Evolutionary conservation across 2,888 invertebrate species (phyloP).

Genomic region (Tribolium freemani): DNA sequence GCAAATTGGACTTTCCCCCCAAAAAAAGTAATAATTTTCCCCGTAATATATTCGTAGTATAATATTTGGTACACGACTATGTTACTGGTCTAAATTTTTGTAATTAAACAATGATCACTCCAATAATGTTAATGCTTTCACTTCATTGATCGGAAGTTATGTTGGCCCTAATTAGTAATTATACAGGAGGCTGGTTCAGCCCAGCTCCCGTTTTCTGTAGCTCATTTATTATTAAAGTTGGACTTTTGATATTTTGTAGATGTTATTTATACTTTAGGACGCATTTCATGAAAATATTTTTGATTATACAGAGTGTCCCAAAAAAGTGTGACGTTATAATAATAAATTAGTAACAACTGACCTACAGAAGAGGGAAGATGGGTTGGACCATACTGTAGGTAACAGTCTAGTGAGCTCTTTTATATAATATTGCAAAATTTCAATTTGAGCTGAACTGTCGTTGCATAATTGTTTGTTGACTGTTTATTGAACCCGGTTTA

Average conservation of each 20-base stretch:
- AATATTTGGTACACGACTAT: constrained; percentile 19
- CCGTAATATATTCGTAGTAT: constrained; percentile 14
- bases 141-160: background rate
- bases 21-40: background rate
- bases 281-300: no score
- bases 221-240: no score
- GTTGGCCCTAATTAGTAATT: no score
- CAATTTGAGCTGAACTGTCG: background rate
- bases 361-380: no score
- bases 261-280: no score
- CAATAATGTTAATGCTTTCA: background rate
- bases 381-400: no score
- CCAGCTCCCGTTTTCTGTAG: no score
- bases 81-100: background rate
- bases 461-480: background rate
- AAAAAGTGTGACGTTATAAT: no score
- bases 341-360: no score
- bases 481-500: background rate
- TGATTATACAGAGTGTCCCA: no score
- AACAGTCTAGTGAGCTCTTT: background rate
- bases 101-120: background rate
- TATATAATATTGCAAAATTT: background rate
- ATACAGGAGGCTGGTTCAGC: no score
- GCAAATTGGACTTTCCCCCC: constrained; percentile 5
- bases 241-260: no score